These are phyloP conservation scores for Rachycentron canadum DNA, from an alignment of 2,797 vertebrate genomes.

Conservation along the genomic window DNA sequence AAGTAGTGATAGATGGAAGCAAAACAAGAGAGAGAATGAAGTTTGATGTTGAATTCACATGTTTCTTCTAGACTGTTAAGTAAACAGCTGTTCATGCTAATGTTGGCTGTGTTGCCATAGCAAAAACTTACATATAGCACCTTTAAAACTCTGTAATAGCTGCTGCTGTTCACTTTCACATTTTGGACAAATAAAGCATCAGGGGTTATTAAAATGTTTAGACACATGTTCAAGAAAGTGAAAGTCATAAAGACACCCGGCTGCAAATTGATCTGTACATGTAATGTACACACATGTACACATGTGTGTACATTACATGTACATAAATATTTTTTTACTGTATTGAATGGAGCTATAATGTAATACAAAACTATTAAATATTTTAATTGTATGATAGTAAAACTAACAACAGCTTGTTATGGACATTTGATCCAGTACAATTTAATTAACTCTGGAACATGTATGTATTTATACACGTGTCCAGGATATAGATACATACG, in stretches of 20 bases:
- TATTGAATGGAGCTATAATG: slow-evolving; percentile 40
- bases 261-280: slow-evolving; percentile 63
- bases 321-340: slow-evolving; percentile 48
- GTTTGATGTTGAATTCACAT: too few relatives aligned
- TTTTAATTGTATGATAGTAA: slow-evolving; percentile 41
- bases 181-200: slow-evolving; percentile 78
- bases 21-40: not conserved
- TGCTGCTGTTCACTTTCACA: slow-evolving; percentile 67
- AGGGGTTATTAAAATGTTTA: slow-evolving; percentile 76
- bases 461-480: too few relatives aligned
- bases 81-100: too few relatives aligned
- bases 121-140: not conserved
- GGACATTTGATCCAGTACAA: slow-evolving; percentile 7
- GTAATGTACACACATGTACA: too few relatives aligned
- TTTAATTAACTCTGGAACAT: slow-evolving; percentile 5
- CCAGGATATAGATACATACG: too few relatives aligned
- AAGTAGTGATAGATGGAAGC: not conserved
- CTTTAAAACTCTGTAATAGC: slow-evolving; percentile 68
- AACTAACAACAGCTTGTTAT: slow-evolving; percentile 29
- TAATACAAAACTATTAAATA: slow-evolving; percentile 38
- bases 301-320: too few relatives aligned
- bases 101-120: too few relatives aligned
- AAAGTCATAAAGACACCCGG: slow-evolving; percentile 77
- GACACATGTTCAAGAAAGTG: slow-evolving; percentile 65
- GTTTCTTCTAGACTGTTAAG: too few relatives aligned